These are phyloP conservation scores for Graphium colonna DNA, from an alignment of 2,888 invertebrate genomes.

Conservation along the genomic window DNA sequence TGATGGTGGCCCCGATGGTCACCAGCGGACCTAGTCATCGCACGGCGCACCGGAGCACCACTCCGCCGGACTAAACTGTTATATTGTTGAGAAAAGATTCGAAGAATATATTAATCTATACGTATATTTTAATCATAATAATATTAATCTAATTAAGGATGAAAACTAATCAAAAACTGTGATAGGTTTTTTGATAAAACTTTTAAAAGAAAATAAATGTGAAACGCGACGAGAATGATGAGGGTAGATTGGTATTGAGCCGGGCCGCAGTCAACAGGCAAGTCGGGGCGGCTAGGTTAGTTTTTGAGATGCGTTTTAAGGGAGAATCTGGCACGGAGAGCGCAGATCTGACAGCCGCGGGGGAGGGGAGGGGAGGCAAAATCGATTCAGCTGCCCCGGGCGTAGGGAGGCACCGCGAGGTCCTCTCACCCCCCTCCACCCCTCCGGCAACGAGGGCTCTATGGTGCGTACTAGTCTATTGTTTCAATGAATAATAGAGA, in stretches of 20 bases:
- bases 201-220: slow-evolving; percentile 50
- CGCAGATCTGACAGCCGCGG: background rate
- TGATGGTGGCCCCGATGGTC: slow-evolving; percentile 32
- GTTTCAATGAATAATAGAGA: no score
- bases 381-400: slow-evolving; percentile 59
- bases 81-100: slow-evolving; percentile 74
- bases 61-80: slow-evolving; percentile 72
- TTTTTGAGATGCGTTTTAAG: slow-evolving; percentile 66
- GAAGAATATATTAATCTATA: slow-evolving; percentile 75
- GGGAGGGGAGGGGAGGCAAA: slow-evolving; percentile 49
- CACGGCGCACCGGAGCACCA: slow-evolving; percentile 32
- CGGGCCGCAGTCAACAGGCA: slow-evolving; percentile 26
- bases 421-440: slow-evolving; percentile 26
- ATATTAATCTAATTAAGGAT: slow-evolving; percentile 77
- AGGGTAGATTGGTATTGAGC: background rate
- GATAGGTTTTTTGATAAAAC: slow-evolving; percentile 81
- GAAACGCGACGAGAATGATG: slow-evolving; percentile 43
- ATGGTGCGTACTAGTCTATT: slow-evolving; percentile 73
- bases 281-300: slow-evolving; percentile 52
- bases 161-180: slow-evolving; percentile 80
- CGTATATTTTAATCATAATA: slow-evolving; percentile 74
- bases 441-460: slow-evolving; percentile 37
- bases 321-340: slow-evolving; percentile 38
- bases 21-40: slow-evolving; percentile 1
- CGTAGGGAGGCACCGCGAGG: slow-evolving; percentile 31